Evolutionary conservation across 2,113 vertebrate genomes (phyloP).

Genomic region (Uria lomvia): DNA sequence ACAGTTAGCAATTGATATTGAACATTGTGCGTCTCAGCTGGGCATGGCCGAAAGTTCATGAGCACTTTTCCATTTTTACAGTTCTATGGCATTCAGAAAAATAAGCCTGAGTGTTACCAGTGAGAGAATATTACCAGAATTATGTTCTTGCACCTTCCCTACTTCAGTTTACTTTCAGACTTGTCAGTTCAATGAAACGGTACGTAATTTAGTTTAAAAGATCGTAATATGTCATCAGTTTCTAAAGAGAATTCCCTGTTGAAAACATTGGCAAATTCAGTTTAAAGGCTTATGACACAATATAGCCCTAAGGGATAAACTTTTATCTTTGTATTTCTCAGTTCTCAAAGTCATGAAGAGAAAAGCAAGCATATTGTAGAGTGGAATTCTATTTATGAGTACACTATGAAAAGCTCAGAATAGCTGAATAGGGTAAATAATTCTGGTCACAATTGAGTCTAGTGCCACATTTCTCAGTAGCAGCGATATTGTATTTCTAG

Average conservation of each 20-base stretch:
- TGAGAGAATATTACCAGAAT: not conserved
- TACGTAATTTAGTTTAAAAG: conserved; percentile 35
- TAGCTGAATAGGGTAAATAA: not conserved
- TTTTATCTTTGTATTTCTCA: conserved; percentile 31
- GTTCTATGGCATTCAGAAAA: not conserved
- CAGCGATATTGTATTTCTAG: not conserved
- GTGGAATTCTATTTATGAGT: not conserved
- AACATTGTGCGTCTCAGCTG: not conserved
- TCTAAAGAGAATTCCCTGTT: conserved; percentile 47
- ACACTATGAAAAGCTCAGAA: not conserved
- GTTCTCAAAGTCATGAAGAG: conserved; percentile 14
- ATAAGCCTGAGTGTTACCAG: not conserved
- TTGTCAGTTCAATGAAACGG: conserved; percentile 30
- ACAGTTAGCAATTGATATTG: not conserved
- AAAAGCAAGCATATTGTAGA: not conserved
- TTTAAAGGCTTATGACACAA: conserved; percentile 41
- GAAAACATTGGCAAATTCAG: conserved; percentile 48
- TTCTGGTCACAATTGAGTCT: not conserved
- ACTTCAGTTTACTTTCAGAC: not conserved
- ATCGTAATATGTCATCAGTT: conserved; percentile 24
- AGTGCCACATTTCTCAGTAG: not conserved
- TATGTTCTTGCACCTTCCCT: not conserved
- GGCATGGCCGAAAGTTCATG: not conserved
- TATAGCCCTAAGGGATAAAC: conserved; percentile 48
- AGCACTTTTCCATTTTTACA: not conserved